These are phyloP conservation scores for Acleris literana DNA, from an alignment of 2,888 invertebrate genomes.

Conservation along the genomic window DNA sequence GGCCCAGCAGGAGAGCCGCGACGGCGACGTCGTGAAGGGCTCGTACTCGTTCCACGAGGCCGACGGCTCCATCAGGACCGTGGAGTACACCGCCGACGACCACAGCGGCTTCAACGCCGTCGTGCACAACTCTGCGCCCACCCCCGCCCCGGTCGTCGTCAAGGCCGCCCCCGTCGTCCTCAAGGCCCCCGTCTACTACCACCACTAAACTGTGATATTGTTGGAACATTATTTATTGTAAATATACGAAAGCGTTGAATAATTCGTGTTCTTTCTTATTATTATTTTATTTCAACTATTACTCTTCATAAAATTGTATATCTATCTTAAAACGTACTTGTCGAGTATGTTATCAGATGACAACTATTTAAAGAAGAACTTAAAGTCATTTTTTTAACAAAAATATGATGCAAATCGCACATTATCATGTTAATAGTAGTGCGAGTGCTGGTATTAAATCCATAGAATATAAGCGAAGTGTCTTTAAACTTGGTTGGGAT, in stretches of 20 bases:
- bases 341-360: no score
- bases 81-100: conserved; percentile 66
- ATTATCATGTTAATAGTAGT: no score
- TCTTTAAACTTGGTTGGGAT: no score
- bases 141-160: conserved; percentile 41
- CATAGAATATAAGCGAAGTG: no score
- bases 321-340: no score
- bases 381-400: no score
- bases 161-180: conserved; percentile 30
- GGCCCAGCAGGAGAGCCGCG: conserved; percentile 63
- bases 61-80: conserved; percentile 66
- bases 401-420: no score
- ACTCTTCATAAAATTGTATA: no score
- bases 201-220: conserved; percentile 17
- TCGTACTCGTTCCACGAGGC: conserved; percentile 66
- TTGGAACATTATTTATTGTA: conserved; percentile 20
- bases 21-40: conserved; percentile 68
- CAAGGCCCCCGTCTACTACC: conserved; percentile 27
- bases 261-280: no score
- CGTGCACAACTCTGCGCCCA: conserved; percentile 47
- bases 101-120: conserved; percentile 58
- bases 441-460: no score
- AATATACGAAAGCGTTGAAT: conserved; percentile 13
- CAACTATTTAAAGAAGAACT: no score
- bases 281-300: no score